These are phyloP conservation scores for Loris lydekkerianus DNA, from an alignment of 2,797 vertebrate species.

Conservation along the genomic window DNA sequence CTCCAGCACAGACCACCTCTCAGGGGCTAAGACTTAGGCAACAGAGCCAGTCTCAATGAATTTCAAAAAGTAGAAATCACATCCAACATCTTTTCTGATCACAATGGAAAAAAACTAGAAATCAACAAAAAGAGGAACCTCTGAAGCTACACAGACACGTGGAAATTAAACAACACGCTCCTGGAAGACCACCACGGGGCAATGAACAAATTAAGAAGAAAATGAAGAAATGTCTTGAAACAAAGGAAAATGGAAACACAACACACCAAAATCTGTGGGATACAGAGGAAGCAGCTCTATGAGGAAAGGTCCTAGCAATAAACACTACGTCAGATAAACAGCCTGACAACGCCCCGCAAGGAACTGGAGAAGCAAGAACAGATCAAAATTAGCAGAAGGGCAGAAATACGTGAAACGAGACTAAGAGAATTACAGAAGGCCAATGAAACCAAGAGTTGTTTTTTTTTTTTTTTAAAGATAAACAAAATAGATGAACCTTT, in stretches of 20 bases:
- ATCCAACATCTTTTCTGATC: not conserved
- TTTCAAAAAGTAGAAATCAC: not conserved
- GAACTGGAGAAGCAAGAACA: accelerated
- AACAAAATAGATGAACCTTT: not conserved
- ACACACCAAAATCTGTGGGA: not conserved
- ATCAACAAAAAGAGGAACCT: not conserved
- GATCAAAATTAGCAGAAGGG: not conserved
- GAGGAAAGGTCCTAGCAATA: not conserved
- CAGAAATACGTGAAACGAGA: not conserved
- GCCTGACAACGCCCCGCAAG: no score
- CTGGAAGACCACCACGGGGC: not conserved
- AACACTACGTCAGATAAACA: not conserved
- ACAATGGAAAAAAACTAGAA: not conserved
- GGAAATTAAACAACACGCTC: not conserved
- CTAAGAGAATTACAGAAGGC: not conserved
- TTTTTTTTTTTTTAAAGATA: not conserved
- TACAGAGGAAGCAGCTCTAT: accelerated
- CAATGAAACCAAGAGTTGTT: not conserved
- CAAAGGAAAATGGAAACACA: not conserved
- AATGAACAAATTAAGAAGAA: not conserved
- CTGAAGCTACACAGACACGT: not conserved
- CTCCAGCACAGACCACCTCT: not conserved
- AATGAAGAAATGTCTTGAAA: not conserved
- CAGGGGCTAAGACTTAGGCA: not conserved
- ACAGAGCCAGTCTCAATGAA: not conserved